These are phyloP conservation scores for Brachionus paranguensis DNA, from an alignment of 1,140 invertebrate species.

Conservation along the genomic window DNA sequence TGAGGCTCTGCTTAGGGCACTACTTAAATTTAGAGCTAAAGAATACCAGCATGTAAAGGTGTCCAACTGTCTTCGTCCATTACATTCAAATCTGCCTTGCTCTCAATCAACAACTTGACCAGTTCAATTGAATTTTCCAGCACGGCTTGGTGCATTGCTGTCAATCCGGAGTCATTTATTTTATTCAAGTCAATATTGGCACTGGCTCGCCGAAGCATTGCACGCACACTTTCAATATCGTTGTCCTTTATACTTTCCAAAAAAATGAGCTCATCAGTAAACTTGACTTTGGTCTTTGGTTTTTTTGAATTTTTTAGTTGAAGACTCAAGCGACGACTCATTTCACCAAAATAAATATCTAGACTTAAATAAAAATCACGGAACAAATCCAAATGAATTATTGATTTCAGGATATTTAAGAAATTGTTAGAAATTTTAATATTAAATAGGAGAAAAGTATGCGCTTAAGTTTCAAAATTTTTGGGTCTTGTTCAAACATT, in stretches of 20 bases:
- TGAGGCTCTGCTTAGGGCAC: not conserved
- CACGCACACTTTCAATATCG: slow-evolving; percentile 47
- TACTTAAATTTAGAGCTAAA: not conserved
- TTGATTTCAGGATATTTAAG: not conserved
- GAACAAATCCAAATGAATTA: not conserved
- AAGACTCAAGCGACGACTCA: slow-evolving; percentile 31
- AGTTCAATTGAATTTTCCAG: slow-evolving; percentile 98
- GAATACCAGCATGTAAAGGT: slow-evolving; percentile 47
- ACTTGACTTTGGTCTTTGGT: slow-evolving; percentile 46
- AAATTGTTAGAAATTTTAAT: not conserved
- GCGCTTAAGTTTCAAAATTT: not conserved
- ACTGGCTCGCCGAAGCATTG: slow-evolving; percentile 52
- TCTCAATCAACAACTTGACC: slow-evolving; percentile 85
- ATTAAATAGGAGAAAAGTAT: not conserved
- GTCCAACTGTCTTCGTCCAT: slow-evolving; percentile 88
- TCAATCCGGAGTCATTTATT: slow-evolving; percentile 49
- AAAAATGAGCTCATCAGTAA: slow-evolving; percentile 54
- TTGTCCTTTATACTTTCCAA: slow-evolving; percentile 54
- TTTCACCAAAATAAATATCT: not conserved
- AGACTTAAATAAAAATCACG: not conserved
- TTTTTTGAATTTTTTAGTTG: slow-evolving; percentile 42
- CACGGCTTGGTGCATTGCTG: slow-evolving; percentile 50
- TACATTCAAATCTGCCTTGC: slow-evolving; percentile 86
- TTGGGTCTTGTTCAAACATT: not conserved
- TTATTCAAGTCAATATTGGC: slow-evolving; percentile 51